These are phyloP conservation scores for Vidua chalybeata DNA, from an alignment of 2,113 vertebrate genomes.

Conservation along the genomic window DNA sequence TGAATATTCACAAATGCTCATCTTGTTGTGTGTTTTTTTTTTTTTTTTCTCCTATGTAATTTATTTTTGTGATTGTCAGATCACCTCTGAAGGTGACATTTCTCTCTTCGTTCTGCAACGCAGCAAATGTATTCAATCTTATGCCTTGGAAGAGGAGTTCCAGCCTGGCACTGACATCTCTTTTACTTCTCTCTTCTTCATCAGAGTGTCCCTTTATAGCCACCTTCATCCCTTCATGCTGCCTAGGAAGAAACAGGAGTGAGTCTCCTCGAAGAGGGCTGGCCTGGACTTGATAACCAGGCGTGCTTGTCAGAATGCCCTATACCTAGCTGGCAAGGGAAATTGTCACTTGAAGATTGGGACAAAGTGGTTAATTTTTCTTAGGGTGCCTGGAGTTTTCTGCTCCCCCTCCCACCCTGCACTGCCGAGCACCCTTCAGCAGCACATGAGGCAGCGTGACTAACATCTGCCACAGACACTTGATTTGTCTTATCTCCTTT, in stretches of 20 bases:
- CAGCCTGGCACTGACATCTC: neutral
- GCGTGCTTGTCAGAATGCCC: neutral
- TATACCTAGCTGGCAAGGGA: neutral
- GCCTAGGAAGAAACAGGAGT: neutral
- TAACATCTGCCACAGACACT: slow-evolving; percentile 52
- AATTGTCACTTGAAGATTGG: neutral
- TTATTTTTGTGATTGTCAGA: slow-evolving; percentile 63
- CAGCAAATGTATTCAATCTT: neutral
- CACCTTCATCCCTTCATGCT: neutral
- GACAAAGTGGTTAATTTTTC: neutral
- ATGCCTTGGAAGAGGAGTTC: neutral
- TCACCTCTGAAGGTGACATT: slow-evolving; percentile 71
- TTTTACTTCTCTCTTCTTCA: neutral
- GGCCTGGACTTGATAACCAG: neutral
- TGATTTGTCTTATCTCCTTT: slow-evolving; percentile 38
- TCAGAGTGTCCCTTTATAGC: neutral
- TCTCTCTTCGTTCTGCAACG: neutral
- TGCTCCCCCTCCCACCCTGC: neutral
- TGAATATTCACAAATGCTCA: slow-evolving; percentile 65
- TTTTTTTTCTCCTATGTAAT: neutral
- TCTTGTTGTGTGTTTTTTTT: neutral
- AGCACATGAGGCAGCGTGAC: slow-evolving; percentile 43
- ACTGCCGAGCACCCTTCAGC: neutral
- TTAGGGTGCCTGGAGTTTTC: neutral
- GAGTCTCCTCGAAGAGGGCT: neutral